phyloP scores from a whole-genome alignment of 2,888 invertebrate species.

The Cantharis rustica region DNA sequence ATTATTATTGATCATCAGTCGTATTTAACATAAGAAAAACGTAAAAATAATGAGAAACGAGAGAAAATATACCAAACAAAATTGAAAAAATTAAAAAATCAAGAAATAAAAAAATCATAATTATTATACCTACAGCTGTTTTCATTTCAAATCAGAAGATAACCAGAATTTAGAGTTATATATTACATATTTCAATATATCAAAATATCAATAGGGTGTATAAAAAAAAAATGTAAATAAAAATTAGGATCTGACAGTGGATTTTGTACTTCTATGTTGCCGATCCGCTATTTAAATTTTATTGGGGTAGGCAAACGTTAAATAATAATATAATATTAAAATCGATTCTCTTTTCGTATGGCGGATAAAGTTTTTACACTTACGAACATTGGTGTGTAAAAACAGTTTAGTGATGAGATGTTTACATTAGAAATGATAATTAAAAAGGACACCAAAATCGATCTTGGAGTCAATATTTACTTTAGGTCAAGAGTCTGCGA shows the following conservation, averaged over 20 bases:
- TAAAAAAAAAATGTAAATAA: too few relatives aligned
- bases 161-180: too few relatives aligned
- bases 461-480: slow-evolving; percentile 42
- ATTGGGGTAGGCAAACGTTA: not conserved
- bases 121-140: too few relatives aligned
- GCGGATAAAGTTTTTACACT: not conserved
- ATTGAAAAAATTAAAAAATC: too few relatives aligned
- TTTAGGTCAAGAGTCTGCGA: slow-evolving; percentile 44
- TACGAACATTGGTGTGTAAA: not conserved
- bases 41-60: too few relatives aligned
- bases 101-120: too few relatives aligned
- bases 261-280: not conserved
- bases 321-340: not conserved
- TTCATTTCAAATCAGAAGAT: too few relatives aligned
- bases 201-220: too few relatives aligned
- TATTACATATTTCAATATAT: too few relatives aligned
- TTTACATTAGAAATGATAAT: slow-evolving; percentile 22
- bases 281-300: not conserved
- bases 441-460: slow-evolving; percentile 36
- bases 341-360: not conserved
- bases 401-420: slow-evolving; percentile 1
- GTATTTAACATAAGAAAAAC: too few relatives aligned
- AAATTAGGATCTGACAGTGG: not conserved
- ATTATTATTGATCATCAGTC: too few relatives aligned
- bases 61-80: too few relatives aligned